Evolutionary conservation across 2,888 invertebrate species (phyloP), one percentile per base, ranked within the genome.

Genomic region (Sepiola atlantica): DNA sequence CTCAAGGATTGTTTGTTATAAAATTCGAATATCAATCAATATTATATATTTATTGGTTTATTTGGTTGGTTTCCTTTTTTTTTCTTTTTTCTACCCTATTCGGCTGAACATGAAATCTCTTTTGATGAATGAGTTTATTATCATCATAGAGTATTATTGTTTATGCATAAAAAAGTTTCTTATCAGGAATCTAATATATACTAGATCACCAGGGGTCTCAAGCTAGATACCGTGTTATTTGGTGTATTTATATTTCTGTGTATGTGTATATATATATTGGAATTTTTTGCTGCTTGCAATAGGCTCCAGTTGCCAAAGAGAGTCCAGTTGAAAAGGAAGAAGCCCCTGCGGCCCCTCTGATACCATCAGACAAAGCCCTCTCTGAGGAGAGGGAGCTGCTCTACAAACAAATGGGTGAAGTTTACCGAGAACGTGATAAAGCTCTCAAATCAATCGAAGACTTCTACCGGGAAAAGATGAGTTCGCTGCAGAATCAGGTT

Each of bases 341-440:
- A n/a, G 55, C 55, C 2, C 92, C 54, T 24, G 55, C n/a, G 45
- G 28, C 55, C 1, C n/a, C 77, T 4, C 1, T n/a, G 28, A 28
- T 28, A 61, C 28, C 61, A 77, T 21, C 77, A 77, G 32, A n/a
- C 32, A 77, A 32, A 32, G 77, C 77, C 32, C 77, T 77, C 16
- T 32, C 12, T 35, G 35, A 35, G 93, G 93, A 93, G 32, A 55
- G 93, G 57, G 57, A 93, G n/a, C 35, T 35, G 54, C 35, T 93
- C 32, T 93, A 93, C 32, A 93, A 93, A 35, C 93, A 93, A 55
- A 93, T 55, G 61, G 57, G 55, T 20, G 61, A 61, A 61, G 35
- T 93, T 55, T 93, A 93, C 35, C 35, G 55, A 21, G 93, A 93
- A 35, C 93, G 93, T 20, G 93, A 93, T 55, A 93, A 93, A 92